phyloP scores from a whole-genome alignment of 2,888 invertebrate genomes.

The Dinocampus coccinellae region DNA sequence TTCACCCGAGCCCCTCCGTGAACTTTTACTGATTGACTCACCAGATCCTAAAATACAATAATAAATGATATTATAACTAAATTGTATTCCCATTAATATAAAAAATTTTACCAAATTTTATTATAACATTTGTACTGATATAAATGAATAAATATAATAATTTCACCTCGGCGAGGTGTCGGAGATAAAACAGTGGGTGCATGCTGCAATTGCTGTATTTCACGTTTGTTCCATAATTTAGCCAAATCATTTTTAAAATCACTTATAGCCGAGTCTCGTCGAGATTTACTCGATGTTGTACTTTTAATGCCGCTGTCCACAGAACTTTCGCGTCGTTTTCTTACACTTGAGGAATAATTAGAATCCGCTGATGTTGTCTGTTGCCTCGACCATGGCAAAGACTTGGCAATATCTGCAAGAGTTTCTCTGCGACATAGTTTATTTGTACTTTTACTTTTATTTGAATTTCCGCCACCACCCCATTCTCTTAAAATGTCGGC shows the following conservation, averaged over 20 bases:
- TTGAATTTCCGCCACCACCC: slow-evolving; percentile 76
- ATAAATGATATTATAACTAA: no score
- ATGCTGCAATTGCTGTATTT: slow-evolving; percentile 55
- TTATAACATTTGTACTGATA: background rate
- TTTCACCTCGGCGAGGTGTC: slow-evolving; percentile 61
- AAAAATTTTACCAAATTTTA: no score
- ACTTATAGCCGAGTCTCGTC: slow-evolving; percentile 79
- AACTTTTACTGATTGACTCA: slow-evolving; percentile 71
- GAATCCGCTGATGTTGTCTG: slow-evolving; percentile 73
- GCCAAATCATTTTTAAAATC: slow-evolving; percentile 81
- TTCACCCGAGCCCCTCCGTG: slow-evolving; percentile 78
- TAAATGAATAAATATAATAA: background rate
- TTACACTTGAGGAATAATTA: slow-evolving; percentile 67
- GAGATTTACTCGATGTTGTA: slow-evolving; percentile 76
- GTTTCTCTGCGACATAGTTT: slow-evolving; percentile 85
- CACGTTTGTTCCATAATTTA: slow-evolving; percentile 73
- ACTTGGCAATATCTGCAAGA: slow-evolving; percentile 87
- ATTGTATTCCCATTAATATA: no score
- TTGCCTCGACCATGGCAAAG: slow-evolving; percentile 84
- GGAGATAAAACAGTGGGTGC: slow-evolving; percentile 64
- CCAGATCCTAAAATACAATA: slow-evolving; percentile 73
- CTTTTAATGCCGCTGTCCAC: slow-evolving; percentile 87
- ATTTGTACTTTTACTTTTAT: slow-evolving; percentile 66
- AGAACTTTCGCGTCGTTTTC: slow-evolving; percentile 88
- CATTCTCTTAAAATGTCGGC: slow-evolving; percentile 91